These are phyloP conservation scores for Macroglossus sobrinus DNA, from an alignment of 2,113 vertebrate genomes.

Conservation along the genomic window DNA sequence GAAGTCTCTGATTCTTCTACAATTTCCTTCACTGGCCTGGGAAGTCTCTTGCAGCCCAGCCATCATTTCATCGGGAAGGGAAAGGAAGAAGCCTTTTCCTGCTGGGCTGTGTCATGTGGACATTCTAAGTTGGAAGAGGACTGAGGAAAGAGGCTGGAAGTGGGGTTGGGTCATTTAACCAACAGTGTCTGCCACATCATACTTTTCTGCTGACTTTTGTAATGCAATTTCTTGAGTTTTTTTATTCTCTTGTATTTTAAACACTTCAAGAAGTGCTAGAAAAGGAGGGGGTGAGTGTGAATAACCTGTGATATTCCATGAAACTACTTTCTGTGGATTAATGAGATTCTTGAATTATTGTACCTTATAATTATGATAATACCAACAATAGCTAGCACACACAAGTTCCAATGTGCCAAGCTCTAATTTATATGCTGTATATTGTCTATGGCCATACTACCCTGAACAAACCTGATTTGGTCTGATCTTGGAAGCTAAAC, in stretches of 20 bases:
- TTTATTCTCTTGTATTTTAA: neutral
- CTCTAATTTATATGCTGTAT: neutral
- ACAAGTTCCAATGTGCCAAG: neutral
- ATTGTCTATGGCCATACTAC: too few relatives aligned
- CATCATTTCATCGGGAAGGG: neutral
- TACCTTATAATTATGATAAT: neutral
- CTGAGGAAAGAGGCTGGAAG: neutral
- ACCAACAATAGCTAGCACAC: neutral
- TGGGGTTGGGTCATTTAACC: neutral
- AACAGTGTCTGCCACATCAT: neutral
- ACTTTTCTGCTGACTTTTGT: neutral
- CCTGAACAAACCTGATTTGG: too few relatives aligned
- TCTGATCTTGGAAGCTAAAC: too few relatives aligned
- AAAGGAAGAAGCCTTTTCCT: neutral
- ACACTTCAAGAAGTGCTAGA: neutral
- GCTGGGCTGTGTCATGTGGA: neutral
- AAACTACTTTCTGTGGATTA: neutral
- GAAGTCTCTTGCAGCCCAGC: neutral
- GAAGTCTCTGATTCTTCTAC: neutral
- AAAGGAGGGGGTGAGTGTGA: neutral
- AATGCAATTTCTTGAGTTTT: neutral
- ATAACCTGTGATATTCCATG: neutral
- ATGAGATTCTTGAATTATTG: neutral
- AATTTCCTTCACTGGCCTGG: neutral
- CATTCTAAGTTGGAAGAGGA: neutral